Percentiles rank a stretch among this genome's conserved stretches.
Conservation (phyloP, 2,113 vertebrate species). For the Pygoscelis adeliae region DNA sequence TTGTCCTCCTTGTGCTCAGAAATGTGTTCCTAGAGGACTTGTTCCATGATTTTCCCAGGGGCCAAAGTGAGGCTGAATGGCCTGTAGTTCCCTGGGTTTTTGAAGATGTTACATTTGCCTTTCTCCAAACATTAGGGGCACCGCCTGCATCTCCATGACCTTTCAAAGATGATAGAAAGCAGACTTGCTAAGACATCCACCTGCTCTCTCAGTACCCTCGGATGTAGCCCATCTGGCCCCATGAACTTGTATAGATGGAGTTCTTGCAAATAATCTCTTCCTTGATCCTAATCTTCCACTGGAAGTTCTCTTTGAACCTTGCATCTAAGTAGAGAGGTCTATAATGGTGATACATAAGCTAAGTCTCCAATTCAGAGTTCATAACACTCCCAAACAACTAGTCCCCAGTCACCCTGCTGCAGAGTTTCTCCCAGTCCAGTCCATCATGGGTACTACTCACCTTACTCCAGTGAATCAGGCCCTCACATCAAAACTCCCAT, state of each 20-base stretch:
- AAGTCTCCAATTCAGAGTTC: neutral
- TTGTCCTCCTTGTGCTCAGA: neutral
- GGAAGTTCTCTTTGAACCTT: neutral
- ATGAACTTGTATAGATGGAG: neutral
- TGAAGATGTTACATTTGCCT: neutral
- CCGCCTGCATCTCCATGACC: neutral
- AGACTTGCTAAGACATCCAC: neutral
- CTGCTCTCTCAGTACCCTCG: neutral
- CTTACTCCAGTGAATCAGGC: neutral
- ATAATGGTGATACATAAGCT: neutral
- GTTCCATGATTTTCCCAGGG: neutral
- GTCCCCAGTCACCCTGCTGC: neutral
- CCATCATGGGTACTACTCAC: neutral
- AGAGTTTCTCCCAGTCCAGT: neutral
- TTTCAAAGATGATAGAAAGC: neutral
- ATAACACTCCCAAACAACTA: neutral
- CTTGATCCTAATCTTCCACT: neutral
- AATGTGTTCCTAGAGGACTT: neutral
- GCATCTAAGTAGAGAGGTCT: neutral
- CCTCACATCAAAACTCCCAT: neutral
- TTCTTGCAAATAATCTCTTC: neutral
- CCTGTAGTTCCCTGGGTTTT: neutral
- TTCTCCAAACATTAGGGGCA: neutral
- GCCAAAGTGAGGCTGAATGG: neutral
- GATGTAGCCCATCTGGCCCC: neutral